phyloP scores from a whole-genome alignment of 2,797 vertebrate species.

The Poeciliopsis presidionis region DNA sequence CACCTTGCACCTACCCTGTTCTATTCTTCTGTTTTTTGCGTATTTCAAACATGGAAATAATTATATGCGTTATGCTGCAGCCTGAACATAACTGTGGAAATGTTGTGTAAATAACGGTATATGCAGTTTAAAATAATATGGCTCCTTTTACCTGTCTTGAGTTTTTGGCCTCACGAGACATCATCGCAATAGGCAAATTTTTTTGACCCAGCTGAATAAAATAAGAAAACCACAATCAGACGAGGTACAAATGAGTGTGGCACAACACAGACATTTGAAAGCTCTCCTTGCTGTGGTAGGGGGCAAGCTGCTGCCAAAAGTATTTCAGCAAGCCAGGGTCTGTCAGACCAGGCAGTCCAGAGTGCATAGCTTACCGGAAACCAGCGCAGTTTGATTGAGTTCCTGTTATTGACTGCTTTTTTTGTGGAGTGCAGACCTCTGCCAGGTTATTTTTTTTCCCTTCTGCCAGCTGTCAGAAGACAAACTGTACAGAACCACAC shows the following conservation, averaged over 20 bases:
- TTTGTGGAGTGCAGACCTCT: conserved; percentile 79
- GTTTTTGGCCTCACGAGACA: conserved; percentile 50
- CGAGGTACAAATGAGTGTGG: conserved; percentile 77
- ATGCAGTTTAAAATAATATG: conserved; percentile 39
- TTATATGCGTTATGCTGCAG: neutral
- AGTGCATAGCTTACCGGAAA: conserved; percentile 83
- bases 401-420: conserved; percentile 92
- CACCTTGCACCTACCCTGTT: neutral
- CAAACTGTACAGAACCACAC: conserved; percentile 67
- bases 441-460: conserved; percentile 71
- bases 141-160: conserved; percentile 62
- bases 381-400: conserved; percentile 90
- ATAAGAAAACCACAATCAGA: conserved; percentile 74
- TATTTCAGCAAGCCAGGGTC: conserved; percentile 74
- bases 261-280: conserved; percentile 64
- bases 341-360: conserved; percentile 76
- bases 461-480: conserved; percentile 74
- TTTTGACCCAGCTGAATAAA: conserved; percentile 58
- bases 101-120: neutral
- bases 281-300: conserved; percentile 71
- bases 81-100: neutral
- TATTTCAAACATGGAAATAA: neutral
- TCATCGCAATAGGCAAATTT: conserved; percentile 47
- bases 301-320: conserved; percentile 67
- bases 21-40: neutral